Conservation (phyloP, 1,140 invertebrate species). For the Pogonomyrmex californicus region DNA sequence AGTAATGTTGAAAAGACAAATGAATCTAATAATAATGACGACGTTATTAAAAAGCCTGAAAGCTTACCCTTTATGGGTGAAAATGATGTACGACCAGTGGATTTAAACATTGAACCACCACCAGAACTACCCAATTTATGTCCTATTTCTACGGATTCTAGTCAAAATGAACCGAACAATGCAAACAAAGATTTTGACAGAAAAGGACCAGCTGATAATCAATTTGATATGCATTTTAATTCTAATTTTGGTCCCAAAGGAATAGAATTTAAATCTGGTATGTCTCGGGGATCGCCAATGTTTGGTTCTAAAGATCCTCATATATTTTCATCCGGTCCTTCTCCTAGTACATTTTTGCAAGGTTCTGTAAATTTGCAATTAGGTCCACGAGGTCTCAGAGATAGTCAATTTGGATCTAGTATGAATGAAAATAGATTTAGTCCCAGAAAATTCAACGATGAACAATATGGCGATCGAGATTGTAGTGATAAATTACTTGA, state of each 20-base stretch:
- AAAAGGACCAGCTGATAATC: conserved; percentile 36
- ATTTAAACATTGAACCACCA: conserved; percentile 84
- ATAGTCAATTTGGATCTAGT: conserved; percentile 53
- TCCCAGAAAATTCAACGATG: conserved; percentile 61
- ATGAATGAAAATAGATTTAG: conserved; percentile 55
- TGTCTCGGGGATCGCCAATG: conserved; percentile 51
- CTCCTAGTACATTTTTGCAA: conserved; percentile 17
- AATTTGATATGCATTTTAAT: conserved; percentile 63
- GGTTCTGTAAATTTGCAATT: conserved; percentile 56
- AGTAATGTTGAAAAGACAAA: conserved; percentile 28
- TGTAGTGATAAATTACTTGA: conserved; percentile 47
- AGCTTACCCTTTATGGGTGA: conserved; percentile 84
- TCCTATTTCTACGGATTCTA: conserved; percentile 63
- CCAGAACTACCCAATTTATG: conserved; percentile 83
- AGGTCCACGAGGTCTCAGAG: conserved; percentile 52
- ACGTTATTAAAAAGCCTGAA: conserved; percentile 71
- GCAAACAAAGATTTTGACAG: conserved; percentile 22
- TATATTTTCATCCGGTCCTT: conserved; percentile 26
- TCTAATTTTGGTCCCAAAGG: conserved; percentile 74
- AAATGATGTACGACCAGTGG: conserved; percentile 83
- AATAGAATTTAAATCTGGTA: conserved; percentile 56
- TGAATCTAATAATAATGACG: conserved; percentile 21
- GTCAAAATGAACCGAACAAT: background rate
- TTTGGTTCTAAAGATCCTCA: conserved; percentile 63
- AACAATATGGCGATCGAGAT: conserved; percentile 52